These are phyloP conservation scores for Heliothis virescens DNA, from an alignment of 1,140 invertebrate genomes.

Conservation along the genomic window DNA sequence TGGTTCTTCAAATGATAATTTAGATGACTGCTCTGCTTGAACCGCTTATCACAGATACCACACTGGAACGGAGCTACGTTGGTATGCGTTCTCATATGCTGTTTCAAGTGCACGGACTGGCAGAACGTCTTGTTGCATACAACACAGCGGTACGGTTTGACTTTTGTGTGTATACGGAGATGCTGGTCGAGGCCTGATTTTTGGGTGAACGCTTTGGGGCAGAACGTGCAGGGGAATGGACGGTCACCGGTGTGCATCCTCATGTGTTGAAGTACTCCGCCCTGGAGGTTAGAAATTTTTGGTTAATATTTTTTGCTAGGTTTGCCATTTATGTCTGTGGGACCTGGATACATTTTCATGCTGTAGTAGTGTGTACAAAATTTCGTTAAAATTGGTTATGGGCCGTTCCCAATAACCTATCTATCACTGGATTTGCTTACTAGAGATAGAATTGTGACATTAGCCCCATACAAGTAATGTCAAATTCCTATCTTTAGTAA, in stretches of 20 bases:
- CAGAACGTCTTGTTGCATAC: constrained; percentile 89
- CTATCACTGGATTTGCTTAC: too few relatives aligned
- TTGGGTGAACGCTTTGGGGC: constrained; percentile 94
- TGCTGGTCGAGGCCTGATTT: constrained; percentile 88
- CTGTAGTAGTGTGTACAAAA: too few relatives aligned
- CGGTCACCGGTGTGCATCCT: constrained; percentile 89
- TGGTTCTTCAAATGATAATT: constrained; percentile 83
- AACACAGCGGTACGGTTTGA: constrained; percentile 88
- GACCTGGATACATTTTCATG: too few relatives aligned
- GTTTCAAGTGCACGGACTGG: constrained; percentile 80
- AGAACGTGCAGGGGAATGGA: constrained; percentile 94
- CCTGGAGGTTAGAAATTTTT: constrained; percentile 51
- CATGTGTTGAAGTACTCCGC: constrained; percentile 84
- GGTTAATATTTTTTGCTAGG: too few relatives aligned
- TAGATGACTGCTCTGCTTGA: constrained; percentile 82
- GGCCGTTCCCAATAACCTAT: too few relatives aligned
- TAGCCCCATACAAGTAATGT: too few relatives aligned
- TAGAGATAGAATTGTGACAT: too few relatives aligned
- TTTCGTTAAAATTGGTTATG: too few relatives aligned
- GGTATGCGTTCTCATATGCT: constrained; percentile 83
- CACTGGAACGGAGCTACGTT: constrained; percentile 92
- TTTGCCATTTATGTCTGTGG: too few relatives aligned
- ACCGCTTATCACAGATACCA: constrained; percentile 87
- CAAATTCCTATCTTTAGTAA: too few relatives aligned
- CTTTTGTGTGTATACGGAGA: constrained; percentile 88